Conservation (phyloP, 2,113 vertebrate species). For the Oplegnathus fasciatus region DNA sequence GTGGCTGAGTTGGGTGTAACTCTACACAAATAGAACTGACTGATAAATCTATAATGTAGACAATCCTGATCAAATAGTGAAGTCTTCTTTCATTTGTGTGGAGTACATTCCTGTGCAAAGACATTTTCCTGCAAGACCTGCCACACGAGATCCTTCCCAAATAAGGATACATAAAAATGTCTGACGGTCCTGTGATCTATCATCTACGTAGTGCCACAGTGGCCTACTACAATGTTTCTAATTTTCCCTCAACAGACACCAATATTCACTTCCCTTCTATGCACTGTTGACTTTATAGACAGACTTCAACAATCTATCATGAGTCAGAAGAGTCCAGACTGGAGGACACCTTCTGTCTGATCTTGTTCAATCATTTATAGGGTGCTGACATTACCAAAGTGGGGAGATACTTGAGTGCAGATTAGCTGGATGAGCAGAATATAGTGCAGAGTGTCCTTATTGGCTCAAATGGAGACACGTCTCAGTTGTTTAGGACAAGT, state of each 20-base stretch:
- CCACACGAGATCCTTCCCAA: not conserved
- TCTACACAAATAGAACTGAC: not conserved
- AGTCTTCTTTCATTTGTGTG: not conserved
- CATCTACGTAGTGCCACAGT: not conserved
- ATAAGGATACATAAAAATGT: not conserved
- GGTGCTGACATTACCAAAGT: not conserved
- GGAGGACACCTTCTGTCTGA: not conserved
- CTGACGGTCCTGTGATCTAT: not conserved
- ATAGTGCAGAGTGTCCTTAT: not conserved
- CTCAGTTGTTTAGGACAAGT: not conserved
- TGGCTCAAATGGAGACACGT: not conserved
- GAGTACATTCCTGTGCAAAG: not conserved
- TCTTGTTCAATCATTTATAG: not conserved
- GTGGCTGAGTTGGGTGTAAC: not conserved
- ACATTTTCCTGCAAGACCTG: not conserved
- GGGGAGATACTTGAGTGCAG: not conserved
- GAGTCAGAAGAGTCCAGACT: slow-evolving; percentile 2
- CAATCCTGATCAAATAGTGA: too few relatives aligned
- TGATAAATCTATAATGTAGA: not conserved
- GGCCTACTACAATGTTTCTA: not conserved
- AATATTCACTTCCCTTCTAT: not conserved
- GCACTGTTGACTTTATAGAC: not conserved
- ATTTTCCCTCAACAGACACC: not conserved
- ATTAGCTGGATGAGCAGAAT: not conserved
- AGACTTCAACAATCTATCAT: not conserved